These are phyloP conservation scores for Theonella swinhoei DNA, from an alignment of 37 sponge, comb jelly and placozoan species.

Conservation along the genomic window DNA sequence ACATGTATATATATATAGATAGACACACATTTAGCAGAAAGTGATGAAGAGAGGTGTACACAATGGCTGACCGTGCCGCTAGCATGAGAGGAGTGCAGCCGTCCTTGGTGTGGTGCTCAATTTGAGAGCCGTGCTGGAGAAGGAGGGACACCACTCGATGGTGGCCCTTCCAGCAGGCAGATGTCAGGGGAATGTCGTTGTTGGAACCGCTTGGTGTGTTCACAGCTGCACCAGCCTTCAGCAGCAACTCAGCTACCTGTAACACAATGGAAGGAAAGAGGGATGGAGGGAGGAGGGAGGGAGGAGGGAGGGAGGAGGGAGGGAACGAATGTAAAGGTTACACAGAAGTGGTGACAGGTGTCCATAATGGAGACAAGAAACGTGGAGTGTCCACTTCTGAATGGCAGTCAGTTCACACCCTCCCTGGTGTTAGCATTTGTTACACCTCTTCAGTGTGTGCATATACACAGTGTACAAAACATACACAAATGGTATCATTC, in stretches of 20 bases:
- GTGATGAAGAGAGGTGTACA: no score
- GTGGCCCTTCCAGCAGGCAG: conserved; percentile 99
- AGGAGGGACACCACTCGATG: conserved; percentile 79
- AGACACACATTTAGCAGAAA: no score
- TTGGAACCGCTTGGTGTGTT: conserved; percentile 95
- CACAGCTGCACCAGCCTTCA: conserved; percentile 80
- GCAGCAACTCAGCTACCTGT: conserved; percentile 83
- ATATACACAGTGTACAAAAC: no score
- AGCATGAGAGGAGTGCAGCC: conserved; percentile 99
- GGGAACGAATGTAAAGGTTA: not conserved
- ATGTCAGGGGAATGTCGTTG: conserved; percentile 96
- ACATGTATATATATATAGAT: no score
- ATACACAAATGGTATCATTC: no score
- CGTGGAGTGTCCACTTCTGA: no score
- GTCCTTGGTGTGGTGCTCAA: conserved; percentile 96
- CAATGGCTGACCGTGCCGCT: conserved; percentile 92
- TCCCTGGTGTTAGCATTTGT: no score
- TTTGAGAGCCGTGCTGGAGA: conserved; percentile 75
- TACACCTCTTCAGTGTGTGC: no score
- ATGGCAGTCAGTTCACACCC: no score
- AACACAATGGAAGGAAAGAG: conserved; percentile 31
- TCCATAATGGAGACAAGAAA: no score
- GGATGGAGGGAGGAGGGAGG: not conserved
- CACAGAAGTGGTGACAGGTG: no score
- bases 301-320: not conserved